phyloP scores from a whole-genome alignment of 2,113 vertebrate species.

The Cyprinodon brontotheroides region DNA sequence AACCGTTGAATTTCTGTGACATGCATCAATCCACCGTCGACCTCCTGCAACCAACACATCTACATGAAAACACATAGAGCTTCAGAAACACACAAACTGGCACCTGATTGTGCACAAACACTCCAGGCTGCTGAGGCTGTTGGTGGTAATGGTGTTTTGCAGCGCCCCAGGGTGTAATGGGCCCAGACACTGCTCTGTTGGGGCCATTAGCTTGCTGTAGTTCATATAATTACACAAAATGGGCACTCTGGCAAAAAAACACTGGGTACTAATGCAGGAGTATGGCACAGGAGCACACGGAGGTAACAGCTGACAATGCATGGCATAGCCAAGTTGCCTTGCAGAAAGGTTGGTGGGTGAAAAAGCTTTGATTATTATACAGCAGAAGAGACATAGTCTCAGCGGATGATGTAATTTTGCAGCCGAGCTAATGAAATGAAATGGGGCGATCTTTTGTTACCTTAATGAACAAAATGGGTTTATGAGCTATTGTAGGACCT shows the following conservation, averaged over 20 bases:
- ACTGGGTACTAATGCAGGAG: slow-evolving; percentile 68
- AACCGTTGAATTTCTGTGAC: slow-evolving; percentile 38
- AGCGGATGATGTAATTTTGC: slow-evolving; percentile 1
- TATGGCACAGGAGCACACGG: slow-evolving; percentile 29
- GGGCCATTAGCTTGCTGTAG: slow-evolving; percentile 74
- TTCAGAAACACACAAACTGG: slow-evolving; percentile 2
- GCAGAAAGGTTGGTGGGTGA: slow-evolving; percentile 19
- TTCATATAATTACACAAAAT: slow-evolving; percentile 77
- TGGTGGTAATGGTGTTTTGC: slow-evolving; percentile 73
- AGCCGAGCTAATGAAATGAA: not conserved
- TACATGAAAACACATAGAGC: slow-evolving; percentile 25
- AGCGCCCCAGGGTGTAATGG: slow-evolving; percentile 73
- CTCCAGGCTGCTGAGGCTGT: slow-evolving; percentile 32
- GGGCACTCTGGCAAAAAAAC: slow-evolving; percentile 69
- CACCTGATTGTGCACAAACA: slow-evolving; percentile 34
- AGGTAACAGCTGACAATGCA: slow-evolving; percentile 41
- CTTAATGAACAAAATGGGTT: not conserved
- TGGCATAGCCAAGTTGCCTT: slow-evolving; percentile 39
- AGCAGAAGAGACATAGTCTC: not conserved
- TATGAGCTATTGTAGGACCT: not conserved
- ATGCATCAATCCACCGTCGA: slow-evolving; percentile 37
- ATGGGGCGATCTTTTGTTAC: not conserved
- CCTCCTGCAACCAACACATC: slow-evolving; percentile 39
- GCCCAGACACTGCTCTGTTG: slow-evolving; percentile 63
- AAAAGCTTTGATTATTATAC: slow-evolving; percentile 19